These are phyloP conservation scores for Cyanoderma ruficeps DNA, from an alignment of 2,113 vertebrate species.

Conservation along the genomic window DNA sequence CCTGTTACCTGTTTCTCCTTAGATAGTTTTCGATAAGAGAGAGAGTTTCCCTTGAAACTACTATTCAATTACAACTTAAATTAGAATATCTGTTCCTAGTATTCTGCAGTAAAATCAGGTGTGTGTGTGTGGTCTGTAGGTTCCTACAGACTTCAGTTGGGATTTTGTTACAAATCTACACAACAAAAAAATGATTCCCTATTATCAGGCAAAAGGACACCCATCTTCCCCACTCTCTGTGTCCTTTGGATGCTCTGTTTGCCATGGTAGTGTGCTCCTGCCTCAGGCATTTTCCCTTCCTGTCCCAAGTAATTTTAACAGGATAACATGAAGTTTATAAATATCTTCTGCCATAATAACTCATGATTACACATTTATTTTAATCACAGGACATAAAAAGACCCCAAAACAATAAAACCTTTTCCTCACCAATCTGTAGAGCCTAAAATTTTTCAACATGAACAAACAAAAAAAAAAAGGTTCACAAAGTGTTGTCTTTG, in stretches of 20 bases:
- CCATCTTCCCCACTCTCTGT: no score
- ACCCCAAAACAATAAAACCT: rapidly evolving
- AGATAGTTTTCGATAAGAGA: neutral
- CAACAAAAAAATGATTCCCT: neutral
- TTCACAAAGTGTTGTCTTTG: neutral
- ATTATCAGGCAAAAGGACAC: neutral
- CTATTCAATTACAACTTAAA: neutral
- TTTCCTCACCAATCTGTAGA: neutral
- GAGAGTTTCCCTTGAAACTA: neutral
- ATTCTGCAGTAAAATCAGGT: neutral
- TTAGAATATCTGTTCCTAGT: neutral
- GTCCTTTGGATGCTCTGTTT: neutral
- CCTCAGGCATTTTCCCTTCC: neutral
- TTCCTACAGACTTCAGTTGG: neutral
- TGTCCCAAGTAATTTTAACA: neutral
- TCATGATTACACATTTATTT: neutral
- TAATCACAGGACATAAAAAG: neutral
- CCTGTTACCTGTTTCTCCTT: neutral
- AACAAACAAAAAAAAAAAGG: neutral
- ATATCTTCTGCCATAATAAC: neutral
- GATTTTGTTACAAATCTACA: neutral
- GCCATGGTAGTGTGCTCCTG: neutral
- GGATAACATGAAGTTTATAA: neutral
- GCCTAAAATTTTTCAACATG: neutral
- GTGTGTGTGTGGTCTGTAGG: rapidly evolving